Evolutionary conservation across 2,888 invertebrate species (phyloP).

Genomic region (Diadromus collaris): DNA sequence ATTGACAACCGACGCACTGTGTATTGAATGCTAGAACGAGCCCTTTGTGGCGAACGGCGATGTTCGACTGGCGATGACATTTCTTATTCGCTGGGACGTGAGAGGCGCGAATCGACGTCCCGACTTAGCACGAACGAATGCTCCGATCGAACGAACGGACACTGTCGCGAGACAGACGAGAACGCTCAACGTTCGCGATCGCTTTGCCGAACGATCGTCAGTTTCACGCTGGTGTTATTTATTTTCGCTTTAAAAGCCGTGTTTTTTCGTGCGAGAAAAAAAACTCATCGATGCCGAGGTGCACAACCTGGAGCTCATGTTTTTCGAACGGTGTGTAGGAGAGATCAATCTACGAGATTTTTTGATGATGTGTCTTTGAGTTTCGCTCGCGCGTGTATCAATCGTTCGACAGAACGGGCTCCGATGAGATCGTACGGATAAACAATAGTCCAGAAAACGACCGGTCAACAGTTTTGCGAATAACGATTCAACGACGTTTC

Average conservation of each 20-base stretch:
- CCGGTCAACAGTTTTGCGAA: too few relatives aligned
- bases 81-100: slow-evolving; percentile 53
- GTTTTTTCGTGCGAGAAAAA: slow-evolving; percentile 41
- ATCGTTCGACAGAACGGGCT: not conserved
- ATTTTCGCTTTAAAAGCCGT: slow-evolving; percentile 36
- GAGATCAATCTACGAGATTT: slow-evolving; percentile 69
- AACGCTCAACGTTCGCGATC: not conserved
- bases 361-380: slow-evolving; percentile 70
- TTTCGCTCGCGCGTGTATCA: slow-evolving; percentile 1
- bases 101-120: not conserved
- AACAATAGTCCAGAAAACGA: not conserved
- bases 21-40: slow-evolving; percentile 73
- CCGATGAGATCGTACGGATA: not conserved
- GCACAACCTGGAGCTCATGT: slow-evolving; percentile 68
- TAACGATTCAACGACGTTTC: not conserved
- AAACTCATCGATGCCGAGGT: slow-evolving; percentile 32
- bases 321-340: slow-evolving; percentile 71
- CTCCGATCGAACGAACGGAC: not conserved
- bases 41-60: slow-evolving; percentile 75
- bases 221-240: not conserved
- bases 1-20: slow-evolving; percentile 69
- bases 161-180: not conserved
- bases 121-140: not conserved
- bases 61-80: slow-evolving; percentile 76
- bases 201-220: not conserved